Evolutionary conservation across 1,140 invertebrate genomes (phyloP).

Genomic region (Ostrea denselamellosa): DNA sequence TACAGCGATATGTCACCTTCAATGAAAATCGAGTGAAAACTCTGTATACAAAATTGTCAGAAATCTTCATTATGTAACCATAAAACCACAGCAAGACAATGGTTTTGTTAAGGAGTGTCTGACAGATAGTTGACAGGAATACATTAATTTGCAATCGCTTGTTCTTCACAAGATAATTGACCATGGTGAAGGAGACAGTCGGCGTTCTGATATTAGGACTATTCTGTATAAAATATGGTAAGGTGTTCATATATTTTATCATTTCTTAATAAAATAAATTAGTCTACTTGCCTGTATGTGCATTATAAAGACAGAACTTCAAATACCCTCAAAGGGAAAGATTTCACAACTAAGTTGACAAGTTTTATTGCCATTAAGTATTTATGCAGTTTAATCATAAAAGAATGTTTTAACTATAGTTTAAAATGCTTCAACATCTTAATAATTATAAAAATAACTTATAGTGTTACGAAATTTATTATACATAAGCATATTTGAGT

Average conservation of each 20-base stretch:
- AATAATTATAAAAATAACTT: too few relatives aligned
- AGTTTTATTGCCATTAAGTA: too few relatives aligned
- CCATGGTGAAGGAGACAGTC: background rate
- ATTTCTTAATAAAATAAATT: background rate
- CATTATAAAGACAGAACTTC: background rate
- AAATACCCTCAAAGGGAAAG: background rate
- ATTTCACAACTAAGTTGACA: background rate
- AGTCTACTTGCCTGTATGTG: background rate
- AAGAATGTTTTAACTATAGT: background rate
- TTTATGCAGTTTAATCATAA: background rate
- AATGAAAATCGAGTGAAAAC: background rate
- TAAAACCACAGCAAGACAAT: background rate
- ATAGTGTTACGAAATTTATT: too few relatives aligned
- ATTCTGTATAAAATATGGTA: background rate
- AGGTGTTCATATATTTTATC: background rate
- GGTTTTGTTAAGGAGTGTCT: background rate
- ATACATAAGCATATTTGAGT: too few relatives aligned
- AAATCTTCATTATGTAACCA: background rate
- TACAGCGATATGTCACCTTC: background rate
- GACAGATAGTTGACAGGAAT: background rate
- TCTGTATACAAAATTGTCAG: background rate
- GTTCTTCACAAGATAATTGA: background rate
- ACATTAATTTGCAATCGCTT: background rate
- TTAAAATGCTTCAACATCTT: background rate
- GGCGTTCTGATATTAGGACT: background rate